Percentiles rank a stretch among this genome's conserved stretches.
These are phyloP conservation scores for Drosophila seclusa DNA, from an alignment of 2,888 invertebrate species.

Conservation along the genomic window DNA sequence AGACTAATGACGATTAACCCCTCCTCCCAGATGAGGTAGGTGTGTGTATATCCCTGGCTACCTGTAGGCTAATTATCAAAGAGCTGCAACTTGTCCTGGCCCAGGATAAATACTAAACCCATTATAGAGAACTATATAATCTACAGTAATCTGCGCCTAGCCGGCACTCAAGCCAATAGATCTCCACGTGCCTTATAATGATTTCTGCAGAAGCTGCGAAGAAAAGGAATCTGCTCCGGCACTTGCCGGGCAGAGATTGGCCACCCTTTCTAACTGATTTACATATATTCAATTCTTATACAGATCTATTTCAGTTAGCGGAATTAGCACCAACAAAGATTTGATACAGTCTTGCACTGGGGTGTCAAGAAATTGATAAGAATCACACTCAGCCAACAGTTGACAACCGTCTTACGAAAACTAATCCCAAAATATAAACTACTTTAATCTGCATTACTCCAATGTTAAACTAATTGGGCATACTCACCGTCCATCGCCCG, in stretches of 20 bases:
- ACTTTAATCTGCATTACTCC: background rate
- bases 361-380: background rate
- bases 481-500: slow-evolving; percentile 92
- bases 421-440: background rate
- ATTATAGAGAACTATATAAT: background rate
- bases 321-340: background rate
- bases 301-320: background rate
- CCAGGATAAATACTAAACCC: background rate
- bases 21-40: background rate
- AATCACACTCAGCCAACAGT: too few relatives aligned
- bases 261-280: background rate
- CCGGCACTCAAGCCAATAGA: background rate
- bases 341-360: background rate
- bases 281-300: background rate
- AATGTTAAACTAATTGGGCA: background rate
- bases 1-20: background rate
- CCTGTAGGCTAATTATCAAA: background rate
- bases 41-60: background rate
- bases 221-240: background rate
- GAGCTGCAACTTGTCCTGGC: background rate
- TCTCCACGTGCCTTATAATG: background rate
- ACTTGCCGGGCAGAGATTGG: background rate
- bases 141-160: background rate
- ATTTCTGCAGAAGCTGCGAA: background rate
- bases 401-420: background rate